phyloP scores from a whole-genome alignment of 2,888 invertebrate species.

The Rhamnusium bicolor region DNA sequence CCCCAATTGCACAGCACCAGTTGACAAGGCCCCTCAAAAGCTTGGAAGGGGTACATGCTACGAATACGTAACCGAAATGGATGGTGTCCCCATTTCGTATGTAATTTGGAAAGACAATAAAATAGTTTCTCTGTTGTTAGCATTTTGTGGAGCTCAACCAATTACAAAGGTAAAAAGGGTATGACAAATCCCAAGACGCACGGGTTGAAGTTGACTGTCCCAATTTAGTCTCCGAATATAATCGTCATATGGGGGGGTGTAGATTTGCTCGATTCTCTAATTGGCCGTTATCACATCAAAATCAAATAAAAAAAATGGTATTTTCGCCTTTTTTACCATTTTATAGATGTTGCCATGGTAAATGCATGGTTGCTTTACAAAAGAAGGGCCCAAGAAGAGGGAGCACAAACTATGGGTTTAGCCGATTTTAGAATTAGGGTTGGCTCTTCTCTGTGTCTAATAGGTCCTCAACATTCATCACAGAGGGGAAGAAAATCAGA shows the following conservation, averaged over 20 bases:
- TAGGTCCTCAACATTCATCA: not conserved
- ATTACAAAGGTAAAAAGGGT: not conserved
- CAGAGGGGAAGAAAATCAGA: not conserved
- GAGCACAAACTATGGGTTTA: not conserved
- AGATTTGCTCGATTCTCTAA: conserved; percentile 38
- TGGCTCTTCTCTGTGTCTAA: not conserved
- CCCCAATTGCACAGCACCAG: too few relatives aligned
- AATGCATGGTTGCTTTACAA: conserved; percentile 46
- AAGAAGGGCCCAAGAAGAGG: not conserved
- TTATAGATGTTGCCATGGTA: conserved; percentile 42
- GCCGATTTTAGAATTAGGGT: not conserved
- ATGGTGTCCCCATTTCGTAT: too few relatives aligned
- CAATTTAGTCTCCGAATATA: conserved; percentile 27
- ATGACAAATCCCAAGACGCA: not conserved
- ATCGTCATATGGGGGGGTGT: conserved; percentile 47
- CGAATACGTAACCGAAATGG: not conserved
- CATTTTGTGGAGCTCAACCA: not conserved
- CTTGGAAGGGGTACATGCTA: too few relatives aligned
- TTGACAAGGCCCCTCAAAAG: too few relatives aligned
- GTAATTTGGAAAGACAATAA: not conserved
- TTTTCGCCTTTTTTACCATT: conserved; percentile 46
- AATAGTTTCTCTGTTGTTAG: not conserved
- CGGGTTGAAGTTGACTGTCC: not conserved
- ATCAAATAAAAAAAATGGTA: conserved; percentile 45
- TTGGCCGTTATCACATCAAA: conserved; percentile 40